Evolutionary conservation across 1,140 invertebrate genomes (phyloP), one percentile per base, ranked within the genome.

Genomic region (Calliopsis andreniformis): DNA sequence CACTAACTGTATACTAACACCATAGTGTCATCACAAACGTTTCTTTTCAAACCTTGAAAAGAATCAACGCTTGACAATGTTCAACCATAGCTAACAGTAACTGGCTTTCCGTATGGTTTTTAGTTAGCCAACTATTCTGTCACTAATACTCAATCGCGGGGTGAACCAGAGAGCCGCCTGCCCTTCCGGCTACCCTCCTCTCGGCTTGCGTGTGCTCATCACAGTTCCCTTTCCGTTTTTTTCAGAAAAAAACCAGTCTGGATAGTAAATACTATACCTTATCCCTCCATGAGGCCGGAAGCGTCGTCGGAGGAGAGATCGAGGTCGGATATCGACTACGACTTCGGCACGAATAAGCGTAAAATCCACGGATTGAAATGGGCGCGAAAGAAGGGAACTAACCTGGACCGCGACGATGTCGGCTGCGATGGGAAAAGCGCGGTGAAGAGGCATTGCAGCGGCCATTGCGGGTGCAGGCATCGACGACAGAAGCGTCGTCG

Each of bases 401-500:
- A 55, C 55, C 7, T 30, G 63, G 18, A 75, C 63, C 56, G 62
- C 35, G 72, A 75, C 62, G 72, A 67, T 42, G 39, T 35, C 30
- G 69, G 59, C 71, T 76, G 78, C 62, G 67, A 64, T 32, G 69
- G 49, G 6, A 76, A 43, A n/a, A 35, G 20, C 61, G 63, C 51
- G 18, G 18, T 18, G 71, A 83, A 62, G 39, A 83, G 39, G 64
- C 71, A 78, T n/a, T 63, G 72, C 28, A 43, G 30, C 61, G 55
- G 67, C 42, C 66, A 75, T 55, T 81, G 59, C 49, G 72, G 47
- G 55, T 83, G 80, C 67, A 70, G 67, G 25, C 73, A 70, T 78
- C 82, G 81, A 79, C 71, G 82, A 58, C 82, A 58, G 51, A 51
- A 53, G 56, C 79, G 78, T 84, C 78, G 82, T 61, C 82, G 70